Evolutionary conservation across 2,888 invertebrate species (phyloP), one percentile per base, ranked within the genome.

Genomic region (Tiphia femorata): DNA sequence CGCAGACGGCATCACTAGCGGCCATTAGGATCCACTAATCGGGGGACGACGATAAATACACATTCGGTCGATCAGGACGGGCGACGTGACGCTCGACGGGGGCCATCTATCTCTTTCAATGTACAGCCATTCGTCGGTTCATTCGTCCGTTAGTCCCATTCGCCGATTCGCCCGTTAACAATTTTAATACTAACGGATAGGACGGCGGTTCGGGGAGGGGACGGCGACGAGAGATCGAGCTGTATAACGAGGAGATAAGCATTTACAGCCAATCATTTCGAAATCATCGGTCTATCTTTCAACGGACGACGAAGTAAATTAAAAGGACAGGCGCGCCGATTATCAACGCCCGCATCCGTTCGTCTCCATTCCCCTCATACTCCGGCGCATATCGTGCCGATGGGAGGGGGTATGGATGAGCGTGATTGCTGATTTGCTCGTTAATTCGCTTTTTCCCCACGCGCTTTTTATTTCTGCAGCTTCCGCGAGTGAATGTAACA

Each of bases 171-270:
- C 49, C 16, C 47, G 51, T 53, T 55, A 55, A 67, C 49, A 62
- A 54, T 52, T 53, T 25, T 47, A 29, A 47, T 48, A 50, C 55
- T 47, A 49, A 51, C n/a, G n/a, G n/a, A n/a, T n/a, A n/a, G n/a
- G n/a, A n/a, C n/a, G n/a, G n/a, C n/a, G n/a, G n/a, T n/a, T n/a
- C n/a, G n/a, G n/a, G n/a, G n/a, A n/a, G n/a, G n/a, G n/a, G n/a
- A n/a, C n/a, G n/a, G 50, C 29, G 14, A 35, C 38, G 37, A 42
- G 43, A 49, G 58, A 55, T 52, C 62, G 60, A 58, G 59, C 60
- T 65, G 71, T 61, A 72, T 66, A 70, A 72, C 67, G 70, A 62
- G 51, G 51, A 62, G 72, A 74, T 74, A 71, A 70, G 70, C 72
- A 70, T 73, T 73, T 70, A 63, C 71, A 64, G 66, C 56, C 64